A percentile compares a stretch with the other conserved stretches of the same genome.
These are phyloP conservation scores for Aleiodes sp. DNA, from an alignment of 1,140 invertebrate species.

Conservation along the genomic window DNA sequence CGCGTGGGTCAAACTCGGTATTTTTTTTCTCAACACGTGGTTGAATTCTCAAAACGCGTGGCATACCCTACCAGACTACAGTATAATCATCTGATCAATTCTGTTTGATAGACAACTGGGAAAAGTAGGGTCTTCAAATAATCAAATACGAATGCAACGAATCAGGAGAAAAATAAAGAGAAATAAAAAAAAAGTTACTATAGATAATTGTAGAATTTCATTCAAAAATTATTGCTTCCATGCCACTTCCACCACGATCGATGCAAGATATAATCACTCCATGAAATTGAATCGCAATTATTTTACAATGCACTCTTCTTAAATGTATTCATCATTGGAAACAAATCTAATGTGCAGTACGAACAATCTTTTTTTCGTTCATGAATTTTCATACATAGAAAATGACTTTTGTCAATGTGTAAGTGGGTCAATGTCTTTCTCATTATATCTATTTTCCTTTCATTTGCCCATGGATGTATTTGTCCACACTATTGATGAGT, in stretches of 20 bases:
- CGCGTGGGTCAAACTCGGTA: not conserved
- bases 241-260: too few relatives aligned
- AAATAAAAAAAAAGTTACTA: not conserved
- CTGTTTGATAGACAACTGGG: slow-evolving; percentile 1
- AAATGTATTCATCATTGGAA: not conserved
- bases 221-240: too few relatives aligned
- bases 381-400: not conserved
- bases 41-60: slow-evolving; percentile 39
- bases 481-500: slow-evolving; percentile 35
- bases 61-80: slow-evolving; percentile 13
- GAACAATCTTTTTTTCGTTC: not conserved
- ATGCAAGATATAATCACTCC: not conserved
- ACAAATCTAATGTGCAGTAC: not conserved
- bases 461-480: slow-evolving; percentile 24
- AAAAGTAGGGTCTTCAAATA: too few relatives aligned
- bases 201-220: too few relatives aligned
- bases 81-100: not conserved
- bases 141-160: not conserved
- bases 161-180: not conserved
- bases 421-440: slow-evolving; percentile 21
- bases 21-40: slow-evolving; percentile 37
- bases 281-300: not conserved
- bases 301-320: not conserved
- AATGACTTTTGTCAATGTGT: slow-evolving; percentile 24
- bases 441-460: slow-evolving; percentile 12